Evolutionary conservation across 2,113 vertebrate genomes (phyloP).

Genomic region (Verasper variegatus): DNA sequence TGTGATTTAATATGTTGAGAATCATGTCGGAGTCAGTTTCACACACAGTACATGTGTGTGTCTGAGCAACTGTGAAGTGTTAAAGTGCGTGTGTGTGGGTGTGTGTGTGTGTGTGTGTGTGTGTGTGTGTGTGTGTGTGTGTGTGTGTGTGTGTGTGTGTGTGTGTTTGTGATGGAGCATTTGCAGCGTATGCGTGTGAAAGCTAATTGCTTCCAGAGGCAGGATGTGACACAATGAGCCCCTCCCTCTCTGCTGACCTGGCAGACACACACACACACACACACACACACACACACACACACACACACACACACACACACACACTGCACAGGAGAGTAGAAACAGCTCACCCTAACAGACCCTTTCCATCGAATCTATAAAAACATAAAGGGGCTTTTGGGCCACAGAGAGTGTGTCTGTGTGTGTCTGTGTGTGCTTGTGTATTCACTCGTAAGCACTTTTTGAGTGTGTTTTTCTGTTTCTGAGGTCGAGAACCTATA

Average conservation of each 20-base stretch:
- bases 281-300: too few relatives aligned
- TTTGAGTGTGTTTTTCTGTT: slow-evolving; percentile 25
- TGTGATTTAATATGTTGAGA: neutral
- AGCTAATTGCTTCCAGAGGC: slow-evolving; percentile 80
- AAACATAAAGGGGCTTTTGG: slow-evolving; percentile 68
- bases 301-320: slow-evolving; percentile 45
- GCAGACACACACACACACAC: too few relatives aligned
- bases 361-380: slow-evolving; percentile 58
- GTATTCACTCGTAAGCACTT: slow-evolving; percentile 24
- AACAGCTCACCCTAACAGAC: slow-evolving; percentile 51
- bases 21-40: neutral
- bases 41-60: slow-evolving; percentile 10
- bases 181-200: slow-evolving; percentile 72
- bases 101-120: too few relatives aligned
- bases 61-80: neutral
- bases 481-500: slow-evolving; percentile 25
- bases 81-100: too few relatives aligned
- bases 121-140: too few relatives aligned
- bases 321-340: slow-evolving; percentile 61
- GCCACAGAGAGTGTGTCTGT: slow-evolving; percentile 31
- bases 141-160: slow-evolving; percentile 16
- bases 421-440: neutral
- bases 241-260: slow-evolving; percentile 75
- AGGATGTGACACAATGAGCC: slow-evolving; percentile 71
- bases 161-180: slow-evolving; percentile 25